A percentile compares a stretch with the other conserved stretches of the same genome.
phyloP scores from a whole-genome alignment of 1,140 invertebrate genomes.

The Hycleus phaleratus region DNA sequence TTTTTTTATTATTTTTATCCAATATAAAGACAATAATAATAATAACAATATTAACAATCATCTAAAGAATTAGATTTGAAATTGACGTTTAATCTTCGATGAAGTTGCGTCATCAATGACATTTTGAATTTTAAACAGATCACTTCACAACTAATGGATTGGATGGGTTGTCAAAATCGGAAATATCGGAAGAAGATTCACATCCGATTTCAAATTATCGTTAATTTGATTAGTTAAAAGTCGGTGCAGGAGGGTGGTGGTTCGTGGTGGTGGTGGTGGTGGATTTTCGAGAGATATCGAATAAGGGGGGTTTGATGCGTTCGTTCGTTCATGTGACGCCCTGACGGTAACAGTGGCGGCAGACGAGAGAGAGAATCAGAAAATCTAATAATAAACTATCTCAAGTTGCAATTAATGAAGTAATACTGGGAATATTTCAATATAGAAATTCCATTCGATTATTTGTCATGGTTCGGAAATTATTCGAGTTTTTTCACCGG shows the following conservation, averaged over 20 bases:
- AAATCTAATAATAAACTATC: conserved; percentile 34
- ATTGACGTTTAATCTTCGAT: no score
- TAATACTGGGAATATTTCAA: conserved; percentile 29
- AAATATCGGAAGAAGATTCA: conserved; percentile 3
- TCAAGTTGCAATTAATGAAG: conserved; percentile 31
- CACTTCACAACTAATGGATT: neutral
- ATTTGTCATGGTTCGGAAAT: conserved; percentile 25
- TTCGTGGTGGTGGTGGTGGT: no score
- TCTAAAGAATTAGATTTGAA: no score
- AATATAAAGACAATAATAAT: no score
- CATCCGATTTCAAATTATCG: conserved; percentile 19
- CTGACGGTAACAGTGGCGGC: no score
- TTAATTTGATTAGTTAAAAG: conserved; percentile 20
- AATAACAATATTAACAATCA: no score
- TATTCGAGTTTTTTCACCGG: conserved; percentile 19
- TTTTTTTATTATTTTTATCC: no score
- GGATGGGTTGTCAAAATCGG: neutral
- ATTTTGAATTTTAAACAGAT: neutral
- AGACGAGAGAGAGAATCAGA: conserved; percentile 9
- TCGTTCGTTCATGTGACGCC: no score
- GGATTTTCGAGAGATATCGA: no score
- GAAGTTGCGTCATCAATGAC: no score
- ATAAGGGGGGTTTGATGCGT: no score
- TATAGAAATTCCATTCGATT: conserved; percentile 28
- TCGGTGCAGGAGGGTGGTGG: no score